Evolutionary conservation across 2,113 vertebrate species (phyloP), one percentile per base, ranked within the genome.

Genomic region (Bujurquina vittata): DNA sequence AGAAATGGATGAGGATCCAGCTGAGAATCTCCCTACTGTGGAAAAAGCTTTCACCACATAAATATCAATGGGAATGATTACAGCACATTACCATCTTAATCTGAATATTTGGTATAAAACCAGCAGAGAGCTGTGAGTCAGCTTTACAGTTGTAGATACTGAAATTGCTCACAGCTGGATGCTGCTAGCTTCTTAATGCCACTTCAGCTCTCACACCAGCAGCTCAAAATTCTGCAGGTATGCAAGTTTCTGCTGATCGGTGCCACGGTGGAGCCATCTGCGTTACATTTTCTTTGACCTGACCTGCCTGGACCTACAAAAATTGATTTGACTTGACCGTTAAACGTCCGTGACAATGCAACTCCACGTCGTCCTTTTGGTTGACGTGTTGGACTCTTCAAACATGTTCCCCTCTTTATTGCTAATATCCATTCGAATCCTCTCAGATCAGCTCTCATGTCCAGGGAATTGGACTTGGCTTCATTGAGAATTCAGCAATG

Each of bases 401-500:
- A 74, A 78, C 56, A 49, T 77, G 59, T 81, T 85, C 59, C 22
- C 10, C 29, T 49, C 82, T 84, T 82, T 65, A 69, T 75, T 11
- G 55, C 79, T 76, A 20, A 81, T 37, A 83, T 79, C 62, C 75
- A 23, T 22, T 46, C 6, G 3, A 76, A 84, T 88, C 87, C 75
- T 63, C 79, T 76, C 49, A 46, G 77, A 88, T 90, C 77, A 40
- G 26, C 75, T 46, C 52, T 17, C 1, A 4, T n/a, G 59, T 91
- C 84, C 52, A 15, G 83, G 85, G 88, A 91, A 79, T 63, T 9
- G 40, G 63, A 20, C 14, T 0, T 7, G 37, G 52, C 73, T 74
- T 87, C 74, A 81, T 86, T 86, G 52, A 26, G 65, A 78, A 89
- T 90, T 69, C 87, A 88, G 69, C 65, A 22, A 60, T 23, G 4